phyloP scores from a whole-genome alignment of 2,113 vertebrate species.

The Lagopus leucura region DNA sequence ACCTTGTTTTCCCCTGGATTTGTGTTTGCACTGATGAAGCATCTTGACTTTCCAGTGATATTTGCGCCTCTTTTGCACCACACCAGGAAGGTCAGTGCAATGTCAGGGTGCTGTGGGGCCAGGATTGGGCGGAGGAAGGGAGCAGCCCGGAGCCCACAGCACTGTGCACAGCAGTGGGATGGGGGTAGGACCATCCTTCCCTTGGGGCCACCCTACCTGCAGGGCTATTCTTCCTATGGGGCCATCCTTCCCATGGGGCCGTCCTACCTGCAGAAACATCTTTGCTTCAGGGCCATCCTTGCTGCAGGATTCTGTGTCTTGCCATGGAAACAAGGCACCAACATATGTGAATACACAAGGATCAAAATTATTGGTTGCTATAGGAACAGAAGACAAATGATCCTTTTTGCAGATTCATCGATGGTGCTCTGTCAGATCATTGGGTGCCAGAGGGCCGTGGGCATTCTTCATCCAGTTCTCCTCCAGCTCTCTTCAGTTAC shows the following conservation, averaged over 20 bases:
- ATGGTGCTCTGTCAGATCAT: not conserved
- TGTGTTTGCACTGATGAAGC: not conserved
- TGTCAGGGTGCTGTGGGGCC: too few species aligned
- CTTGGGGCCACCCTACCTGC: too few species aligned
- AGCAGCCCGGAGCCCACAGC: not conserved
- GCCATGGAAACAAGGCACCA: slow-evolving; percentile 6
- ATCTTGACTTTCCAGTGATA: not conserved
- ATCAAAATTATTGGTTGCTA: slow-evolving; percentile 22
- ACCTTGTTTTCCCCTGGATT: not conserved
- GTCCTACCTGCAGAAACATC: too few species aligned
- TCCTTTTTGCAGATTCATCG: slow-evolving; percentile 18
- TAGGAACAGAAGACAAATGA: slow-evolving; percentile 34
- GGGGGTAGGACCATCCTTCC: too few species aligned
- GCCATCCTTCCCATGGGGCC: too few species aligned
- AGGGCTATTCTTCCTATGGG: too few species aligned
- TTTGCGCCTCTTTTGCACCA: not conserved
- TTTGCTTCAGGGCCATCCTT: not conserved
- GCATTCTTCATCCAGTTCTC: not conserved
- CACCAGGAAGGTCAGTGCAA: not conserved
- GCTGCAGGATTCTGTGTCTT: not conserved
- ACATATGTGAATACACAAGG: not conserved
- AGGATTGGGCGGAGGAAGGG: too few species aligned
- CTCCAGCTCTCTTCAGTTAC: not conserved
- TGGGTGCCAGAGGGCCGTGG: not conserved
- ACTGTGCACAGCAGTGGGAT: not conserved